Evolutionary conservation across 2,113 vertebrate genomes (phyloP), one percentile per base, ranked within the genome.

Genomic region (Siphamia tubifer): DNA sequence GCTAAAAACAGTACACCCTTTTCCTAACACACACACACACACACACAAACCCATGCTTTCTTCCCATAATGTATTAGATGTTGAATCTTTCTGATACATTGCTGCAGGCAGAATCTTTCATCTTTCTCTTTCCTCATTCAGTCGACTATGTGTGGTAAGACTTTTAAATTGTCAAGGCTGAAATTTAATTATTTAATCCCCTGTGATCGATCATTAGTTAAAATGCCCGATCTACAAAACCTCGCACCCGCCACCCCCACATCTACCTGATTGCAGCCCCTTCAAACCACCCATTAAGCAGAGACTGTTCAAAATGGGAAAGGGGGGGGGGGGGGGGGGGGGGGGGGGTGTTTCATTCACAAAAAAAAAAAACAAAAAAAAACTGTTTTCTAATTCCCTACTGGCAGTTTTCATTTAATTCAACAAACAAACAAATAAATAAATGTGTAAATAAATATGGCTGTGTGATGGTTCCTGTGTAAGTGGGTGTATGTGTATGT

Each of bases 351-450:
- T 81, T 79, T 86, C 74, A 84, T 88, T 89, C 83, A 78, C 51
- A 83, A 76, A 62, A 79, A 45, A 45, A 23, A n/a, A n/a, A n/a
- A n/a, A n/a, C n/a, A n/a, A n/a, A n/a, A n/a, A n/a, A n/a, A 17
- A 39, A 87, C 81, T 70, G 61, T 49, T 72, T 82, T 63, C 54
- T 31, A 68, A 47, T 55, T 30, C 16, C 70, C 66, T 57, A 68
- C 32, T 11, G 77, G 79, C 68, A 61, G 39, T 62, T 82, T 84
- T 67, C 57, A 82, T 88, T 90, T 84, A 84, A 84, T 83, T 82
- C 60, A 71, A 77, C 80, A 87, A 87, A 88, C 85, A 82, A 86
- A 90, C 68, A 89, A 87, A 92, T 82, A 84, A 87, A 89, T 71
- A 85, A 56, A 78, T 64, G 48, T 72, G 62, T 77, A 81, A 83